phyloP scores from a whole-genome alignment of 2,797 vertebrate genomes.

The Syncerus caffer region DNA sequence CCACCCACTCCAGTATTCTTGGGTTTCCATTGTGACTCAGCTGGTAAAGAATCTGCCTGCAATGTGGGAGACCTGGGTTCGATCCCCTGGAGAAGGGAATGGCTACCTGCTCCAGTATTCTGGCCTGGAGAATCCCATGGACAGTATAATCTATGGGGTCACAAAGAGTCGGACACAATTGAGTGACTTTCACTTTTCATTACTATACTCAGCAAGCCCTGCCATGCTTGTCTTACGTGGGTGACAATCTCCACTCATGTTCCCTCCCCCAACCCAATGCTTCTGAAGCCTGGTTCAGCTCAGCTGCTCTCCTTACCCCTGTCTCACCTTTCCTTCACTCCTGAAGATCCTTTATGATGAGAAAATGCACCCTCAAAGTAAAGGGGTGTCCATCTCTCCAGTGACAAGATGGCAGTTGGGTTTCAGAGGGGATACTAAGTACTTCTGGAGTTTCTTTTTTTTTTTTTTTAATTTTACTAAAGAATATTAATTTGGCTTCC shows the following conservation, averaged over 20 bases:
- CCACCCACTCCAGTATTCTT: not conserved
- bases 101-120: not conserved
- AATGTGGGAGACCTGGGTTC: not conserved
- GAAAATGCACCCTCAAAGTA: not conserved
- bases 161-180: not conserved
- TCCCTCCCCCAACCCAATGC: rapidly evolving
- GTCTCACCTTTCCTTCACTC: too few relatives aligned
- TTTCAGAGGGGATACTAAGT: not conserved
- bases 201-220: not conserved
- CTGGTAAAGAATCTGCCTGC: not conserved
- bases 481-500: not conserved
- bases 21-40: not conserved
- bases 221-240: not conserved
- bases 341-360: not conserved
- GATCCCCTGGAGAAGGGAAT: not conserved
- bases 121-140: not conserved
- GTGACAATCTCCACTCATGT: not conserved
- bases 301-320: not conserved
- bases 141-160: not conserved
- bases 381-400: not conserved
- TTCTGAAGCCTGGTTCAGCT: not conserved
- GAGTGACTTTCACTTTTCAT: not conserved
- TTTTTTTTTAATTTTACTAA: not conserved
- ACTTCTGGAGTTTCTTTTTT: not conserved
- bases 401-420: rapidly evolving